Base-by-base conservation (phyloP, 2,888 invertebrate genomes). In the Griposia aprilina region DNA sequence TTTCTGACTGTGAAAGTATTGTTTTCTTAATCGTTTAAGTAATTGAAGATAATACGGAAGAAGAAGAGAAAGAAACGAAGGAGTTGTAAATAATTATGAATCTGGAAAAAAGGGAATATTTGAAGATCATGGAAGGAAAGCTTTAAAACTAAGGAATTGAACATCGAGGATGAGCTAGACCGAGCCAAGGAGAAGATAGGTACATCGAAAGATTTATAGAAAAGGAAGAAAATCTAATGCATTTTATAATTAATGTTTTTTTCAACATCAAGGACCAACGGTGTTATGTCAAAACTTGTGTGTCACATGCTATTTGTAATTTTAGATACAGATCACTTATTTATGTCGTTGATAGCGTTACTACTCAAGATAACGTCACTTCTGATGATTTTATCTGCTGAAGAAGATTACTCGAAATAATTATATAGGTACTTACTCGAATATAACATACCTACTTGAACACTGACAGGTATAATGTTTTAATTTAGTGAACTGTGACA, bases 331-430 rank as follows among this genome's bases (percentile, higher is more conserved):
- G 20, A 60, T 60, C 8, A 65, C 15, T 17, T 48, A 36, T 55
- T 11, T 48, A n/a, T n/a, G 36, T 55, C 15, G 5, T 50, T 69
- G 80, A 36, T 57, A 59, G 26, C 23, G 23, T 57, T 76, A 68
- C 8, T 57, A 3, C 41, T 69, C 30, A 62, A 62, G 17, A 66
- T 62, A 62, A 10, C 7, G 45, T 57, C 55, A 48, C 3, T 73
- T 48, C 15, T 55, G 36, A 63, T 62, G 26, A 26, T n/a, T 62
- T 15, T 68, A 73, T 55, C 13, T 48, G 30, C 26, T 55, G 11
- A 45, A 50, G 0, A 66, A 83, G 87, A 86, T 86, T 86, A 83
- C 55, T 82, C 62, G 57, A 82, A 82, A 41, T 86, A 70, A 26
- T 67, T 26, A 17, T 41, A 17, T 60, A 60, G 8, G 4, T 67